These are phyloP conservation scores for Melanchra persicariae DNA, from an alignment of 2,888 invertebrate species.

Conservation along the genomic window DNA sequence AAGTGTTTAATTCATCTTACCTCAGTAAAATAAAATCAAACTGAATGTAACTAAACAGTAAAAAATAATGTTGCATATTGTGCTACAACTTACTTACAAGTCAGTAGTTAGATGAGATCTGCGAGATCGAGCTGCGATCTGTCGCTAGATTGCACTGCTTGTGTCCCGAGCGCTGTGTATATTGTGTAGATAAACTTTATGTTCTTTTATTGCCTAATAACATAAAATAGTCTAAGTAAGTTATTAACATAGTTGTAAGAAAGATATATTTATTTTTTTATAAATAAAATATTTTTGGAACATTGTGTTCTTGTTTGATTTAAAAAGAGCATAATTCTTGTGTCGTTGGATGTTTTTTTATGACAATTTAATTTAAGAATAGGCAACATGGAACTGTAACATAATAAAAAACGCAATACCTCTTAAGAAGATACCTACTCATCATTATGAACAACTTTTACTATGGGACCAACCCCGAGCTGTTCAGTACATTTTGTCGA, in stretches of 20 bases:
- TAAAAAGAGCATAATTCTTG: neutral
- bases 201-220: slow-evolving; percentile 78
- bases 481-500: no score
- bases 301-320: slow-evolving; percentile 28
- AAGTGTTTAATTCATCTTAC: neutral
- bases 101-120: slow-evolving; percentile 37
- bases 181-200: slow-evolving; percentile 49
- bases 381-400: no score
- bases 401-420: no score
- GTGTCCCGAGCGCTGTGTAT: slow-evolving; percentile 42
- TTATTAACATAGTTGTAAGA: slow-evolving; percentile 76
- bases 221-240: slow-evolving; percentile 70
- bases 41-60: neutral
- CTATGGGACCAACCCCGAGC: no score
- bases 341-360: no score
- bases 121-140: slow-evolving; percentile 33
- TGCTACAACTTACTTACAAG: slow-evolving; percentile 24
- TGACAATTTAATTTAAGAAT: no score
- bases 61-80: slow-evolving; percentile 3
- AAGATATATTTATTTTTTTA: slow-evolving; percentile 72
- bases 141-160: slow-evolving; percentile 24
- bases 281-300: slow-evolving; percentile 65
- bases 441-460: no score
- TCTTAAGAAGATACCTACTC: no score
- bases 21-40: neutral